Evolutionary conservation across 2,888 invertebrate genomes (phyloP).

Genomic region (Trichogramma dendrolimi): DNA sequence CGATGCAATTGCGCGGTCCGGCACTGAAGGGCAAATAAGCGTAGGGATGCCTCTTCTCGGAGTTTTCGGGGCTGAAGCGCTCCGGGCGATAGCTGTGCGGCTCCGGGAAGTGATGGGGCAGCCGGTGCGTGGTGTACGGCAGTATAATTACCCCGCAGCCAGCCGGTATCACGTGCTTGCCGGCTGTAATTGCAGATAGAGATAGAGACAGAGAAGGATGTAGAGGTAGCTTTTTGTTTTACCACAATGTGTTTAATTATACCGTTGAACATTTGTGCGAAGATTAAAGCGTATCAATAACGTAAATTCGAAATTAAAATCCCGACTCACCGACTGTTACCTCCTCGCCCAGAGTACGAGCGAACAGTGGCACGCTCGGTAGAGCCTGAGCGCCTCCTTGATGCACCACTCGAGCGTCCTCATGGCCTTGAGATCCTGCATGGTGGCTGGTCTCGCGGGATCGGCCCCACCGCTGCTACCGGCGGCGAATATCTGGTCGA

Average conservation of each 20-base stretch:
- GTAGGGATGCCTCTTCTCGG: slow-evolving; percentile 56
- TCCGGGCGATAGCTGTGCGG: slow-evolving; percentile 59
- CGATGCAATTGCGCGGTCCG: slow-evolving; percentile 59
- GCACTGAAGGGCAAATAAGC: slow-evolving; percentile 61
- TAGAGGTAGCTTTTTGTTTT: no score
- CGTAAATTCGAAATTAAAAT: neutral
- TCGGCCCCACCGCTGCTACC: neutral
- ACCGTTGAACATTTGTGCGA: neutral
- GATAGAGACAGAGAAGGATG: slow-evolving; percentile 9
- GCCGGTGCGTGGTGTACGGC: slow-evolving; percentile 59
- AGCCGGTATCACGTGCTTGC: slow-evolving; percentile 54
- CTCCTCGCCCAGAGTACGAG: slow-evolving; percentile 42
- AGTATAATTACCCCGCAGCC: slow-evolving; percentile 58
- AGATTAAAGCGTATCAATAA: neutral
- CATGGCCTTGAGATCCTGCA: slow-evolving; percentile 41
- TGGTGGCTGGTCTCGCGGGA: slow-evolving; percentile 33
- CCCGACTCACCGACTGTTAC: slow-evolving; percentile 38
- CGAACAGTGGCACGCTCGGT: slow-evolving; percentile 46
- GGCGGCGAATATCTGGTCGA: slow-evolving; percentile 37
- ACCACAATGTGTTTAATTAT: neutral
- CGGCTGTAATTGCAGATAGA: slow-evolving; percentile 30
- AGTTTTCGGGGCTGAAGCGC: slow-evolving; percentile 56
- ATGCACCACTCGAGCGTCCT: slow-evolving; percentile 44
- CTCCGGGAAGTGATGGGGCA: slow-evolving; percentile 57
- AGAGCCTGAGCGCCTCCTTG: slow-evolving; percentile 45